These are phyloP conservation scores for Bombus consobrinus DNA, from an alignment of 1,140 invertebrate genomes.

Conservation along the genomic window DNA sequence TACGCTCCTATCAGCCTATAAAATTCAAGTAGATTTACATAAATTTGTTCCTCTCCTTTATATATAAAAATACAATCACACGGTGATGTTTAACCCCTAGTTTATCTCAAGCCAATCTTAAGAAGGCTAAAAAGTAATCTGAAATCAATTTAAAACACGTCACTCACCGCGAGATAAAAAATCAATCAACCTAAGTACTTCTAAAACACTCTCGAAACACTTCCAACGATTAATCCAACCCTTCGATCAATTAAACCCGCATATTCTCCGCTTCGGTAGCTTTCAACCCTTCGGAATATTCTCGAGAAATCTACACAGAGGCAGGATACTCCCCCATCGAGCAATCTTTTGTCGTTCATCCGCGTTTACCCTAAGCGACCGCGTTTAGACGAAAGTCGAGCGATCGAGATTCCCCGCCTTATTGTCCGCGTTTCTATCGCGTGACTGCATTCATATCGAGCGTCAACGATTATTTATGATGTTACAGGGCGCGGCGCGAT, in stretches of 20 bases:
- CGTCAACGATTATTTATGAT: conserved; percentile 28
- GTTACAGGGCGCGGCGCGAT: not conserved
- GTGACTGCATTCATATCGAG: conserved; percentile 35
- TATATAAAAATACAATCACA: too few relatives aligned
- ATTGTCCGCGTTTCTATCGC: conserved; percentile 38
- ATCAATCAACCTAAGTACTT: conserved; percentile 2
- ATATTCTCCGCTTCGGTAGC: not conserved
- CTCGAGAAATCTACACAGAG: not conserved
- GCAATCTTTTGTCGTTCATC: not conserved
- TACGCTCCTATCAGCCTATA: not conserved
- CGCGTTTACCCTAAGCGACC: not conserved
- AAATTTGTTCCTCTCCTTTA: not conserved
- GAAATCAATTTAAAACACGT: not conserved
- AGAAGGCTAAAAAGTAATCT: not conserved
- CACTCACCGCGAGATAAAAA: not conserved
- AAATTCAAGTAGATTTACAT: not conserved
- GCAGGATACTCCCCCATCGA: not conserved
- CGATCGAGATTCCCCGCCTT: conserved; percentile 6
- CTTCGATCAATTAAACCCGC: not conserved
- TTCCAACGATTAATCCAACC: conserved; percentile 6
- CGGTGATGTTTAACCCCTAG: too few relatives aligned
- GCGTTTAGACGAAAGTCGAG: conserved; percentile 21
- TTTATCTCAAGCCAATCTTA: not conserved
- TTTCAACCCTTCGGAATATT: not conserved
- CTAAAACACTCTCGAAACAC: not conserved